A percentile compares a stretch with the other conserved stretches of the same genome.
These are phyloP conservation scores for Ophthalmolycus amberensis DNA, from an alignment of 2,113 vertebrate genomes.

Conservation along the genomic window DNA sequence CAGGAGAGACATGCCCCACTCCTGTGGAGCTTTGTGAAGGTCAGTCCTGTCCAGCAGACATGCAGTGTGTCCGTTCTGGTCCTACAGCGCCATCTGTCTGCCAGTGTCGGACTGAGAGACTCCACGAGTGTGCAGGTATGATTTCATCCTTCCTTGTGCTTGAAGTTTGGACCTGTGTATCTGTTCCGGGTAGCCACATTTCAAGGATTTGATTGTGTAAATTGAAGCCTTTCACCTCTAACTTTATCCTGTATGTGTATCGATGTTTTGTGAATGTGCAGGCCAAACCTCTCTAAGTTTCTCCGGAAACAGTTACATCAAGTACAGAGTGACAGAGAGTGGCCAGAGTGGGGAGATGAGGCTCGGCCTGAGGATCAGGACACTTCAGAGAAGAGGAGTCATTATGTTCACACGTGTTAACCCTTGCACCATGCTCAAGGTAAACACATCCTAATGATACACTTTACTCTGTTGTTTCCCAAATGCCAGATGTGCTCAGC, in stretches of 20 bases:
- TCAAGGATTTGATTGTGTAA: background rate
- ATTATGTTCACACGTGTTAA: slow-evolving; percentile 96
- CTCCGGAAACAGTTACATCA: slow-evolving; percentile 97
- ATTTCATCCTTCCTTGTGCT: background rate
- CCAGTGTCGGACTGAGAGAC: slow-evolving; percentile 92
- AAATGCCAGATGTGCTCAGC: background rate
- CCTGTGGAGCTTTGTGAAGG: slow-evolving; percentile 90
- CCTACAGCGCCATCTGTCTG: slow-evolving; percentile 92
- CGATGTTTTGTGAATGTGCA: slow-evolving; percentile 60
- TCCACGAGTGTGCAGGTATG: slow-evolving; percentile 93
- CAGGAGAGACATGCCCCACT: slow-evolving; percentile 90
- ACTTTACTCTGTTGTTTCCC: background rate
- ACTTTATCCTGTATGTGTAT: background rate
- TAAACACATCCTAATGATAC: slow-evolving; percentile 53
- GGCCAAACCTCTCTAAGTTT: slow-evolving; percentile 95
- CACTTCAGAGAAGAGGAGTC: slow-evolving; percentile 93
- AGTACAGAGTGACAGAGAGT: slow-evolving; percentile 91
- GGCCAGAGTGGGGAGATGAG: slow-evolving; percentile 90
- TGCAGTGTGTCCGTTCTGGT: slow-evolving; percentile 93
- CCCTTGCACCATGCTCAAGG: slow-evolving; percentile 97
- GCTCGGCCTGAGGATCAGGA: slow-evolving; percentile 91
- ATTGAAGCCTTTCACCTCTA: background rate
- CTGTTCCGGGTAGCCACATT: background rate
- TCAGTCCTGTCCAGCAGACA: slow-evolving; percentile 93
- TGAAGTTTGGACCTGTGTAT: background rate